A percentile compares a stretch with the other conserved stretches of the same genome.
Evolutionary conservation across 1,140 invertebrate species (phyloP).

Genomic region (Achroia grisella): DNA sequence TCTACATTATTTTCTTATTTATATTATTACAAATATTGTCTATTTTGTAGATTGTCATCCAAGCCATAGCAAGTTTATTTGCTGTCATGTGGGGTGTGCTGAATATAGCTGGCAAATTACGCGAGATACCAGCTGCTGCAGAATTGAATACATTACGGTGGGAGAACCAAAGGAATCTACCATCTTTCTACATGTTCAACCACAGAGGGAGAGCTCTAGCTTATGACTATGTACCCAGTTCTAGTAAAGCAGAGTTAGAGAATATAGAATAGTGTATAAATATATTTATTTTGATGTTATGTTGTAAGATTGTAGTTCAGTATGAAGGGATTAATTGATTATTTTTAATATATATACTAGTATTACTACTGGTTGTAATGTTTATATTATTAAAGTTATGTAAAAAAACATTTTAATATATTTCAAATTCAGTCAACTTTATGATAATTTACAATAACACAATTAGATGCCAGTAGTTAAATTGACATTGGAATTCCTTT

Average conservation of each 20-base stretch:
- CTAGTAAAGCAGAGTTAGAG: conserved; percentile 51
- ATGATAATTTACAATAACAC: no score
- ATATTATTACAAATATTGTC: conserved; percentile 3
- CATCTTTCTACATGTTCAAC: conserved; percentile 93
- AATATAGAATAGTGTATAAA: conserved; percentile 46
- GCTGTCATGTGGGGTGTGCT: conserved; percentile 92
- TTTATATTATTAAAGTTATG: no score
- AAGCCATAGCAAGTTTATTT: conserved; percentile 89
- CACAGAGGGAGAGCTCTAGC: conserved; percentile 82
- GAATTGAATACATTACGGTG: conserved; percentile 92
- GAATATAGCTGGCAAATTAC: conserved; percentile 90
- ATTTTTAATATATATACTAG: no score
- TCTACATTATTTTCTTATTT: background rate
- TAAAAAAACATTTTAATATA: no score
- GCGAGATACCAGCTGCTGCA: conserved; percentile 92
- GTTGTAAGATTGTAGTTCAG: no score
- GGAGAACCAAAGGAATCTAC: conserved; percentile 90
- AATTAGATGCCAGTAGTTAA: no score
- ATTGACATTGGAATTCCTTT: no score
- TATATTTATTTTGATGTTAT: no score
- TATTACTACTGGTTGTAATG: no score
- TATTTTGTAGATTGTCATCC: conserved; percentile 85
- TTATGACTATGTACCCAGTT: conserved; percentile 38
- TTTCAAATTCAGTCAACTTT: no score
- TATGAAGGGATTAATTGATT: no score